Conservation (phyloP, 2,113 vertebrate genomes). For the Seriola quinqueradiata region DNA sequence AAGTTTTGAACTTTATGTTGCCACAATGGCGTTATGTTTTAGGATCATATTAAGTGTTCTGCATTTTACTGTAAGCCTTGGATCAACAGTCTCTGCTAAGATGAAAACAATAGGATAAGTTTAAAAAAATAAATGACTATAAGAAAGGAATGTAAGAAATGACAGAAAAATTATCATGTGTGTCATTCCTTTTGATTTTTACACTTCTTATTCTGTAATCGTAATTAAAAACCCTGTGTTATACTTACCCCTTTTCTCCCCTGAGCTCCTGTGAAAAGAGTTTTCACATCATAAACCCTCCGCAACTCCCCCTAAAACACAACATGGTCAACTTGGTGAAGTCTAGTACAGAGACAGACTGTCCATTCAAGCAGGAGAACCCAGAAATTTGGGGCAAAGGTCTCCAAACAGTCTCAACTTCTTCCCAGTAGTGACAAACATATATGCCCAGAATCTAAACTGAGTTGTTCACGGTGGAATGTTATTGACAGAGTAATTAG, state of each 20-base stretch:
- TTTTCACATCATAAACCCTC: slow-evolving; percentile 32
- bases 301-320: not conserved
- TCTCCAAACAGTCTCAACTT: slow-evolving; percentile 59
- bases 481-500: slow-evolving; percentile 31
- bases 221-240: not conserved
- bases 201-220: not conserved
- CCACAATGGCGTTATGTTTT: not conserved
- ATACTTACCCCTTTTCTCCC: slow-evolving; percentile 1
- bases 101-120: not conserved
- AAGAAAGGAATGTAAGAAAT: not conserved
- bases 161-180: not conserved
- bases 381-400: slow-evolving; percentile 72
- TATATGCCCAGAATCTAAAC: slow-evolving; percentile 15
- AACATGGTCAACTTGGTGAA: slow-evolving; percentile 9
- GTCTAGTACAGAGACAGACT: slow-evolving; percentile 50
- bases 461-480: slow-evolving; percentile 46
- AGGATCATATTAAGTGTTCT: not conserved
- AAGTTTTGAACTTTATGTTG: not conserved
- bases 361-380: slow-evolving; percentile 53
- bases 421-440: slow-evolving; percentile 44
- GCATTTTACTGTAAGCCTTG: not conserved
- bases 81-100: not conserved
- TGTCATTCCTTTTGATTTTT: not conserved
- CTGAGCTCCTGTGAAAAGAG: slow-evolving; percentile 32
- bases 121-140: no score